Evolutionary conservation across 2,113 vertebrate species (phyloP).

Genomic region (Notarius lentiginosus): DNA sequence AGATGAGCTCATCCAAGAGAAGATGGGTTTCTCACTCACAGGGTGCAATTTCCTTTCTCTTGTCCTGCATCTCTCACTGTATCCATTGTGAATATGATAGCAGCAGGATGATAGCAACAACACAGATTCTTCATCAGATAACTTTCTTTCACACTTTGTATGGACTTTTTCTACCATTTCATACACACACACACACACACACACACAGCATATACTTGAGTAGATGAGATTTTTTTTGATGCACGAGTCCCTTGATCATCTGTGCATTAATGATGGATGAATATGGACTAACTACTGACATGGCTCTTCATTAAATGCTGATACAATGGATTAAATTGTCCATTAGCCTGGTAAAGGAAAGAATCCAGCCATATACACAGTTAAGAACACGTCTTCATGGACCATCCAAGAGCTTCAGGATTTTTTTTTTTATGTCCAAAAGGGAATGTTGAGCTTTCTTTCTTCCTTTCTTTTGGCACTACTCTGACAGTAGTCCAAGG

Average conservation of each 20-base stretch:
- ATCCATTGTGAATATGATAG: slow-evolving; percentile 10
- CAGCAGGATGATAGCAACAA: not conserved
- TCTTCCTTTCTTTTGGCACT: not conserved
- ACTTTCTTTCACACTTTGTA: not conserved
- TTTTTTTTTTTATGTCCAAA: not conserved
- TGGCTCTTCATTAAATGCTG: slow-evolving; percentile 23
- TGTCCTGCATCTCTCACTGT: slow-evolving; percentile 49
- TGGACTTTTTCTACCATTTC: not conserved
- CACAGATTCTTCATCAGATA: not conserved
- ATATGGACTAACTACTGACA: slow-evolving; percentile 27
- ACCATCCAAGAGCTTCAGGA: not conserved
- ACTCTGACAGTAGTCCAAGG: too few relatives aligned
- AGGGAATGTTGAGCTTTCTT: not conserved
- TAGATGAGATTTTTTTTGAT: not conserved
- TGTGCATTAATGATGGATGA: slow-evolving; percentile 38
- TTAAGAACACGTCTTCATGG: not conserved
- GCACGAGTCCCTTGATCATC: slow-evolving; percentile 35
- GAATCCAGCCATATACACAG: not conserved
- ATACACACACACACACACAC: too few relatives aligned
- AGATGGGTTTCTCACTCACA: slow-evolving; percentile 28
- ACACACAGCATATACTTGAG: not conserved
- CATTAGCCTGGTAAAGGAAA: slow-evolving; percentile 23
- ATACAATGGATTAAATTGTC: slow-evolving; percentile 37
- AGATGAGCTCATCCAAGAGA: slow-evolving; percentile 7
- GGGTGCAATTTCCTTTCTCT: slow-evolving; percentile 51